Conservation (phyloP, 2,797 vertebrate species). For the Synaphobranchus kaupii region DNA sequence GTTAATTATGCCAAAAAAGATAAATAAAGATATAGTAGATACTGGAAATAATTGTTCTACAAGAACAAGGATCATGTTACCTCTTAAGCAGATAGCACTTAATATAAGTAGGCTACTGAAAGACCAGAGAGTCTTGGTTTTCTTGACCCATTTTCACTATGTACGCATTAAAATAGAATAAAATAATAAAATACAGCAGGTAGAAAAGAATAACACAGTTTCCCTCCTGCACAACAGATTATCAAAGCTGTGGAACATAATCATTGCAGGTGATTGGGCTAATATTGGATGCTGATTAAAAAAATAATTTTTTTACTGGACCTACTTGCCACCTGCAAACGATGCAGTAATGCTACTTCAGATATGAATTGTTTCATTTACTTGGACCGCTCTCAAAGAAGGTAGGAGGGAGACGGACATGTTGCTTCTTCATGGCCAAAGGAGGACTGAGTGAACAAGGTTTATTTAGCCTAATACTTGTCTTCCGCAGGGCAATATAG, state of each 20-base stretch:
- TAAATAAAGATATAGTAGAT: neutral
- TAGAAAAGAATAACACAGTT: neutral
- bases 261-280: neutral
- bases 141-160: neutral
- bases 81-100: neutral
- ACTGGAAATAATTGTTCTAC: neutral
- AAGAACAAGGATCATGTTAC: neutral
- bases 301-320: neutral
- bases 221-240: neutral
- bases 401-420: neutral
- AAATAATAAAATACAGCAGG: neutral
- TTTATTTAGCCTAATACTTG: neutral
- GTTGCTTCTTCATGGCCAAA: neutral
- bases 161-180: neutral
- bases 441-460: neutral
- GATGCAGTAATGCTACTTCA: neutral
- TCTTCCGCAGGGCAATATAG: neutral
- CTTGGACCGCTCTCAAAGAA: neutral
- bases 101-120: neutral
- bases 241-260: neutral
- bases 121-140: neutral
- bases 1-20: neutral
- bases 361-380: neutral
- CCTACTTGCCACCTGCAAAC: neutral
- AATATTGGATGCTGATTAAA: neutral